phyloP scores from a whole-genome alignment of 1,140 invertebrate species.

The Heliconius melpomene region DNA sequence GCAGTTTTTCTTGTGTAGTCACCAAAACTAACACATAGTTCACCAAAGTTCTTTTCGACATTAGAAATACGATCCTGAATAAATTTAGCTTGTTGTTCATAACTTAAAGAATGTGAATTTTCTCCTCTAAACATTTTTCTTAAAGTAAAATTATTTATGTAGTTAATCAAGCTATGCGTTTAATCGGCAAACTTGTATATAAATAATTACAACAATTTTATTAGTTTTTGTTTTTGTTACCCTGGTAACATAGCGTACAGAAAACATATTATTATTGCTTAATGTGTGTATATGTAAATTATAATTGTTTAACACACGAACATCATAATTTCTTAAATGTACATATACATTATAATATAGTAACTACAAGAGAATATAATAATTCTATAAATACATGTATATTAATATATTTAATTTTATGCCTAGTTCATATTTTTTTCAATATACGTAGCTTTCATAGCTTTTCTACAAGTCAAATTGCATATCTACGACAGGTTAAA shows the following conservation, averaged over 20 bases:
- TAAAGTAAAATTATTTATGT: constrained; percentile 10
- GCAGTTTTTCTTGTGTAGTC: constrained; percentile 86
- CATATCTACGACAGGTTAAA: too few species aligned
- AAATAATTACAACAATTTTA: background rate
- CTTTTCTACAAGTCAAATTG: too few species aligned
- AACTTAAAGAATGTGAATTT: constrained; percentile 69
- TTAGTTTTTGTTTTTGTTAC: constrained; percentile 40
- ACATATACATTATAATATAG: too few species aligned
- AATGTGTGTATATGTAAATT: background rate
- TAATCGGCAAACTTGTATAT: background rate
- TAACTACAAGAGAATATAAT: too few species aligned
- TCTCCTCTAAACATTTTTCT: constrained; percentile 71
- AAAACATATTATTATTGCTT: background rate
- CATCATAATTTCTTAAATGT: too few species aligned
- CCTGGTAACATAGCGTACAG: constrained; percentile 38
- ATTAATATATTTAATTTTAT: too few species aligned
- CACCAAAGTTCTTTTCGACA: constrained; percentile 86
- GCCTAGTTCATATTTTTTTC: too few species aligned
- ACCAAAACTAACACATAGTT: constrained; percentile 85
- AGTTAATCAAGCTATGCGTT: background rate
- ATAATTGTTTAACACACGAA: too few species aligned
- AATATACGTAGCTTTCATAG: too few species aligned
- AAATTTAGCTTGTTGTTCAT: constrained; percentile 86
- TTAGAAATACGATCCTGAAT: constrained; percentile 86
- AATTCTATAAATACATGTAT: too few species aligned